Evolutionary conservation across 2,888 invertebrate species (phyloP).

Genomic region (Balanococcus diminutus): DNA sequence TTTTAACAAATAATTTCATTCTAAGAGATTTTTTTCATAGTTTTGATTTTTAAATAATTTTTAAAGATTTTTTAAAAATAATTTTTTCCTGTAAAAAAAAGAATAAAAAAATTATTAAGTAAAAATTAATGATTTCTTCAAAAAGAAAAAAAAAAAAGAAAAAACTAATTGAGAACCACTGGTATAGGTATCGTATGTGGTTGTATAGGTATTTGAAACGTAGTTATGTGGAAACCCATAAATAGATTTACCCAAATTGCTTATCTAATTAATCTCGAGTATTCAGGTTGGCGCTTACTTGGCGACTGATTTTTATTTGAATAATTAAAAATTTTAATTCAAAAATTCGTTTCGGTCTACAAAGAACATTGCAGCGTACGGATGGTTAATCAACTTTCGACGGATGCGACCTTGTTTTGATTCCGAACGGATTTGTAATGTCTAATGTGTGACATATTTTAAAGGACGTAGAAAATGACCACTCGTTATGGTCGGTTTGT

Average conservation of each 20-base stretch:
- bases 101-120: too few relatives aligned
- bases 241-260: not conserved
- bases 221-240: not conserved
- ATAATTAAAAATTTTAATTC: slow-evolving; percentile 50
- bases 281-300: slow-evolving; percentile 14
- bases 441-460: slow-evolving; percentile 40
- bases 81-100: too few relatives aligned
- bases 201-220: not conserved
- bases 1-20: too few relatives aligned
- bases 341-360: slow-evolving; percentile 50
- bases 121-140: too few relatives aligned
- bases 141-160: too few relatives aligned
- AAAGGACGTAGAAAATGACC: slow-evolving; percentile 33
- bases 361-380: slow-evolving; percentile 38
- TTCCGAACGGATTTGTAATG: slow-evolving; percentile 18
- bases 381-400: slow-evolving; percentile 44
- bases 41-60: too few relatives aligned
- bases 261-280: slow-evolving; percentile 25
- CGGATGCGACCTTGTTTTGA: slow-evolving; percentile 38
- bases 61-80: too few relatives aligned
- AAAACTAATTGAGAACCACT: too few relatives aligned
- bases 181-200: not conserved
- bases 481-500: slow-evolving; percentile 17
- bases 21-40: too few relatives aligned
- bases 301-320: slow-evolving; percentile 36